These are phyloP conservation scores for Phortica okadai DNA, from an alignment of 2,888 invertebrate species.

Conservation along the genomic window DNA sequence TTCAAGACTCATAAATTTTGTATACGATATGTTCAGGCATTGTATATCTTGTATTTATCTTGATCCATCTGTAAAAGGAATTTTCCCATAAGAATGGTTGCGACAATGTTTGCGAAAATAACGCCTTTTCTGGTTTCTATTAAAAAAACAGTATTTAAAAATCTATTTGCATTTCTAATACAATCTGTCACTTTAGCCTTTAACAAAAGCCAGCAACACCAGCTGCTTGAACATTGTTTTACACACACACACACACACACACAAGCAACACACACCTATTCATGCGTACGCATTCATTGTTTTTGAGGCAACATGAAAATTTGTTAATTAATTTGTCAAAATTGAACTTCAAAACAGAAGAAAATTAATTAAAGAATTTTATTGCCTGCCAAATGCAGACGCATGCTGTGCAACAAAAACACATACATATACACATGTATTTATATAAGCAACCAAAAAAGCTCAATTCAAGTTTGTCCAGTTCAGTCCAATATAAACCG, in stretches of 20 bases:
- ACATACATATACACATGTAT: background rate
- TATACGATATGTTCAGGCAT: too few relatives aligned
- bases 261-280: background rate
- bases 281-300: background rate
- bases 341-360: conserved; percentile 13
- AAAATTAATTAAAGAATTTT: conserved; percentile 30
- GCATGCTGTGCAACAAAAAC: background rate
- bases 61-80: too few relatives aligned
- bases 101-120: too few relatives aligned
- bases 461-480: background rate
- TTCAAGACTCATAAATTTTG: too few relatives aligned
- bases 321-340: conserved; percentile 22
- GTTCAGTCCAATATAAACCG: background rate
- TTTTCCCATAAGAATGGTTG: too few relatives aligned
- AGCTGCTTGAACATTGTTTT: background rate
- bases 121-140: too few relatives aligned
- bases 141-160: too few relatives aligned
- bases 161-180: too few relatives aligned
- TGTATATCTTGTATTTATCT: too few relatives aligned
- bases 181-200: too few relatives aligned
- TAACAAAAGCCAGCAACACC: too few relatives aligned
- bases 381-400: conserved; percentile 28
- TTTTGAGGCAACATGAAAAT: background rate
- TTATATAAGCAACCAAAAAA: background rate
- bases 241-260: background rate